Base-by-base conservation (phyloP, 2,797 vertebrate genomes). In the Gymnodraco acuticeps region DNA sequence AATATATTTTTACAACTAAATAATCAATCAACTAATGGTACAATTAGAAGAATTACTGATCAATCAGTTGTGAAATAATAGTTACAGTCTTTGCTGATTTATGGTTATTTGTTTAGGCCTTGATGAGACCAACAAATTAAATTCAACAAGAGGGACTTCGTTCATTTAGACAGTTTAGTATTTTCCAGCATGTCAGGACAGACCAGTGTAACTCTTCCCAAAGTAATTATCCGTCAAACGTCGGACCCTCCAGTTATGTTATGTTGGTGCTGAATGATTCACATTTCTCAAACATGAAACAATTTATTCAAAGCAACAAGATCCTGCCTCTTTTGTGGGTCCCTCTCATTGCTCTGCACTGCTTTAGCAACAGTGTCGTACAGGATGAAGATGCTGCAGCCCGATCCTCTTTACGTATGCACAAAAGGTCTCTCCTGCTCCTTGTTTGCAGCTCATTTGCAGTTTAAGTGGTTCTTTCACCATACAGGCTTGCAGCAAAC, bases 401-500 rank as follows among this genome's bases (percentile, higher is more conserved):
- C 47, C 19, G 56, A 69, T 42, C 60, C 59, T 84, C 67, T 70
- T 79, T 77, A 27, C 13, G 8, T 41, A 75, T 82, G 60, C 78
- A 50, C 48, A n/a, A 66, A 73, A 45, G 19, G 60, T 53, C 23
- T 76, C 16, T n/a, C 19, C 58, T 70, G 16, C 51, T 70, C 46
- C 71, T 69, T 70, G 73, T 85, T 89, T 88, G 71, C 71, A 74
- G 78, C 86, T 77, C 66, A 85, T 88, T 88, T 88, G 77, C 84
- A 78, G 81, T 70, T 82, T 83, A 79, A 87, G 83, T 74, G 77
- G 71, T 67, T 87, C 60, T 70, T 80, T 71, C 71, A 68, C 73
- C 70, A 33, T 81, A 74, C 33, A 59, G 61, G 61, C 80, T 83
- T 9, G 27, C 46, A 75, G 70, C 76, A 51, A 84, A 87, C 68